Percentiles rank a stretch among this genome's conserved stretches.
These are phyloP conservation scores for Harlomillsia oculata DNA, from an alignment of 1,140 invertebrate species.

Conservation along the genomic window DNA sequence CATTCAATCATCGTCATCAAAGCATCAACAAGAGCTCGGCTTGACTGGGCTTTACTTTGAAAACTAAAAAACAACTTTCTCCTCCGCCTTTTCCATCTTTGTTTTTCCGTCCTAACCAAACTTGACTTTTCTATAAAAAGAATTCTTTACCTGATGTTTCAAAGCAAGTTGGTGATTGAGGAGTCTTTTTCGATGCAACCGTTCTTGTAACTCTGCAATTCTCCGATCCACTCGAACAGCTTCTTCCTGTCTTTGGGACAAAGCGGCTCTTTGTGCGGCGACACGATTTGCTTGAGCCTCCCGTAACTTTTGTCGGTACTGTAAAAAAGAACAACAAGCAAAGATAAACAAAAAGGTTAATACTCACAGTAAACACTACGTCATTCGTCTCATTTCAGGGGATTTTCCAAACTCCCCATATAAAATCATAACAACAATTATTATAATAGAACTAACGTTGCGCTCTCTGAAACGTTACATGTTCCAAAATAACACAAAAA, in stretches of 20 bases:
- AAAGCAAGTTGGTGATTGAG: constrained; percentile 70
- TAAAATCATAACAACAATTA: no score
- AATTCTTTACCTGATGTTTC: constrained; percentile 33
- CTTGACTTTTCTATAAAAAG: no score
- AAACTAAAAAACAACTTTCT: no score
- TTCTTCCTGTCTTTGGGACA: constrained; percentile 77
- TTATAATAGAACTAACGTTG: not conserved
- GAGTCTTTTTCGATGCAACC: constrained; percentile 74
- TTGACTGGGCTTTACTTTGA: no score
- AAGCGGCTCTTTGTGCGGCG: constrained; percentile 60
- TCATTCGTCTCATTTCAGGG: no score
- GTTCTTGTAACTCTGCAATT: constrained; percentile 83
- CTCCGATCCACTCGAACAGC: constrained; percentile 80
- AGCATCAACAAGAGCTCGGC: no score
- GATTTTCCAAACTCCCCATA: no score
- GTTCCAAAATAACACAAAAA: not conserved
- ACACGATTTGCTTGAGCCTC: constrained; percentile 79
- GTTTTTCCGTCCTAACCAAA: no score
- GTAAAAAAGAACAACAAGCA: constrained; percentile 38
- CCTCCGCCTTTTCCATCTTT: no score
- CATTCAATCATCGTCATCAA: no score
- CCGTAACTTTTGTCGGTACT: constrained; percentile 93
- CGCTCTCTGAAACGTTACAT: not conserved
- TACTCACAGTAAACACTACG: no score
- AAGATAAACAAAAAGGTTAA: not conserved